Percentiles rank a stretch among this genome's conserved stretches.
These are phyloP conservation scores for Whitmania pigra DNA, from an alignment of 1,140 invertebrate species.

Conservation along the genomic window DNA sequence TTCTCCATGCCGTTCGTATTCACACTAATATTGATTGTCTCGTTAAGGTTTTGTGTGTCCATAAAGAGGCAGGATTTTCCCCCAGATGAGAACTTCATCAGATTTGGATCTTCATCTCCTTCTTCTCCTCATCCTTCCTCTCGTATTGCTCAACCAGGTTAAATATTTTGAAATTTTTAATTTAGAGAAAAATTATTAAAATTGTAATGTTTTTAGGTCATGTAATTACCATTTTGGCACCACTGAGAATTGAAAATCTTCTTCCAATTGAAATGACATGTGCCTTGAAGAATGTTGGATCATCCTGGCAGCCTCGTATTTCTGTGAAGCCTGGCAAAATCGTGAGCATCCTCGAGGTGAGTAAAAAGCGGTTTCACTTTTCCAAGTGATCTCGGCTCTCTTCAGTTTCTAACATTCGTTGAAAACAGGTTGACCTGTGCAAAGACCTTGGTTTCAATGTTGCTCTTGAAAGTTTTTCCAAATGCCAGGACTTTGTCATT, in stretches of 20 bases:
- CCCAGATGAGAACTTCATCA: conserved; percentile 43
- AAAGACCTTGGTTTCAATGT: conserved; percentile 59
- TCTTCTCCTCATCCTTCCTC: not conserved
- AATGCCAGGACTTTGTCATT: conserved; percentile 50
- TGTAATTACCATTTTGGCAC: conserved; percentile 66
- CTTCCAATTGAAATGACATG: conserved; percentile 51
- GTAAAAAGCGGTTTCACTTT: not conserved
- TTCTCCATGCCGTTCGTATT: conserved; percentile 21
- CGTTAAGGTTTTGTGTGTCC: conserved; percentile 60
- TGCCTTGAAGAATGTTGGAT: conserved; percentile 26
- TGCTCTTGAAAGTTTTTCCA: conserved; percentile 67
- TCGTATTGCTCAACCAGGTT: conserved; percentile 38
- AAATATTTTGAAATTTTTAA: not conserved
- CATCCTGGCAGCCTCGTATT: conserved; percentile 34
- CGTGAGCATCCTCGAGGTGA: conserved; percentile 27
- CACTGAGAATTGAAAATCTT: conserved; percentile 59
- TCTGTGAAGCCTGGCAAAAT: conserved; percentile 53
- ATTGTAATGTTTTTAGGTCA: conserved; percentile 55
- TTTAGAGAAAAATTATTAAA: conserved; percentile 30
- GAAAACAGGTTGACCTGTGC: conserved; percentile 53
- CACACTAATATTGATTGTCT: conserved; percentile 22
- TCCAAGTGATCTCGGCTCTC: no score
- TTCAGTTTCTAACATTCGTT: no score
- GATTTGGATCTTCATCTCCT: not conserved
- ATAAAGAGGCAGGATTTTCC: conserved; percentile 68